Evolutionary conservation across 2,888 invertebrate genomes (phyloP), one percentile per base, ranked within the genome.

Genomic region (Molanna angustata): DNA sequence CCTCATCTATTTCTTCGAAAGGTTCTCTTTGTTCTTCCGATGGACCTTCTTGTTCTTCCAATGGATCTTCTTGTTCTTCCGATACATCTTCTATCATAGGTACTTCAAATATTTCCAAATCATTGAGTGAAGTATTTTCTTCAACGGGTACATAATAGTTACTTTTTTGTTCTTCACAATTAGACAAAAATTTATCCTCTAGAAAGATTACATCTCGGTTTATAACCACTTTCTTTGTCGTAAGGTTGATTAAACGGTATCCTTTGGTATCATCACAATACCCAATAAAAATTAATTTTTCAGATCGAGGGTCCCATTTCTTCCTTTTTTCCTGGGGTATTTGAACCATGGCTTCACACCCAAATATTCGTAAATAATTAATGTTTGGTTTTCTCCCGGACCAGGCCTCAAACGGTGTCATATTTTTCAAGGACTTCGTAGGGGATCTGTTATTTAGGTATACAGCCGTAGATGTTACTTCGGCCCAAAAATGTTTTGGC

Each of bases 381-480:
- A 37, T 9, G 18, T 37, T 18, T 17, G 37, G 37, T 37, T 37
- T 37, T 37, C 3, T 14, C 11, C 37, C 37, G 13, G 37, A 17
- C 37, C 37, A 37, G 6, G 37, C 37, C 18, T 37, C 37, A 37
- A 17, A 37, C 18, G 37, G 37, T 4, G 37, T 37, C 9, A n/a
- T 37, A 16, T 37, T 37, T 6, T 16, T n/a, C 4, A 37, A 16
- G 3, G 37, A 16, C 7, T 17, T 4, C 3, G 37, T 37, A 16
- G 37, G 37, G 11, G 17, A 17, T 13, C 37, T 37, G 11, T 37
- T 37, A 6, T 37, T 37, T 16, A 16, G 18, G 11, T 37, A 37
- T 6, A 17, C 18, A 4, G 37, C 37, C 3, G 37, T 37, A 17
- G 4, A 17, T 4, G 18, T 11, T 37, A 18, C 37, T 37, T 37